Percentiles rank a stretch among this genome's conserved stretches.
Conservation (phyloP, 2,113 vertebrate genomes). For the Lophura nycthemera region DNA sequence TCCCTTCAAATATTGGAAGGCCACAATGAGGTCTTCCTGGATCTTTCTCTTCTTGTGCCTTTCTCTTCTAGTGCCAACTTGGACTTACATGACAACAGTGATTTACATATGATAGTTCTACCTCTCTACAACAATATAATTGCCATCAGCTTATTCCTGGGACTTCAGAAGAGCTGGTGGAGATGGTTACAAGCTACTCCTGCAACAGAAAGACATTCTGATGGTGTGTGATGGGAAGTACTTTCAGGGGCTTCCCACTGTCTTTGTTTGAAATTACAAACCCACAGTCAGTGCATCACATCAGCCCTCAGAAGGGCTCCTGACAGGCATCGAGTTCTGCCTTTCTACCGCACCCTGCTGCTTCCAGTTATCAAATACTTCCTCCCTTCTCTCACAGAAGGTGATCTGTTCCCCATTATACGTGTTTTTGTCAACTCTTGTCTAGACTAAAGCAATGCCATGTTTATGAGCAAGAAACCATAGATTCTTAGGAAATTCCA, state of each 20-base stretch:
- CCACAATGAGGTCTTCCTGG: too few relatives aligned
- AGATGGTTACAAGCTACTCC: neutral
- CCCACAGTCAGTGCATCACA: neutral
- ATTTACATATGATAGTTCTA: neutral
- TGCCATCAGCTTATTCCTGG: neutral
- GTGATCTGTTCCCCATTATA: neutral
- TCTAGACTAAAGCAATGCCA: neutral
- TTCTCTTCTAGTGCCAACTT: neutral
- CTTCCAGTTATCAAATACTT: neutral
- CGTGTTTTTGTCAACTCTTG: neutral
- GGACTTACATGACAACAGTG: neutral
- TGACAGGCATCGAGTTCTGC: neutral
- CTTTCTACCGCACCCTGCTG: neutral
- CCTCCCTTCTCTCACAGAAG: neutral
- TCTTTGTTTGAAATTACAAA: neutral
- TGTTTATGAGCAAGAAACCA: neutral
- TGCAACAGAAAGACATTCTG: neutral
- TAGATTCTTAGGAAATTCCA: neutral
- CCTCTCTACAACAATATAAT: neutral
- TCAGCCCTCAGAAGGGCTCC: neutral
- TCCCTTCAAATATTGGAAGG: too few relatives aligned
- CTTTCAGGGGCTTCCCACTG: neutral
- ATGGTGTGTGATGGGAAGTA: neutral
- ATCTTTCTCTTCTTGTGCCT: too few relatives aligned
- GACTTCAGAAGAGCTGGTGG: neutral